These are phyloP conservation scores for Amphipoea oculea DNA, from an alignment of 2,888 invertebrate genomes.

Conservation along the genomic window DNA sequence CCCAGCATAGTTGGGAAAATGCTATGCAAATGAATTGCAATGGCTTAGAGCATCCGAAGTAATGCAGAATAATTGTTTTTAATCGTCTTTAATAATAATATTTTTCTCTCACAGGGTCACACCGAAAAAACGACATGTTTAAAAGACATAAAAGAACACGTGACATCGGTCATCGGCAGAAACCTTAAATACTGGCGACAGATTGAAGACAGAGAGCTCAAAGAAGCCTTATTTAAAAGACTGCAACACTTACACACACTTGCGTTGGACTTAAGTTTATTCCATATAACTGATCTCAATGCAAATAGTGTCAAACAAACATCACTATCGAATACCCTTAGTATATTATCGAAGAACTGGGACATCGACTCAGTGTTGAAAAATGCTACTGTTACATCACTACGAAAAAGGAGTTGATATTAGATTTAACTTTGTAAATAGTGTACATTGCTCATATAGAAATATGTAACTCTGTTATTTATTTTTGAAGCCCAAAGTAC, in stretches of 20 bases:
- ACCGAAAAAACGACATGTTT: slow-evolving; percentile 86
- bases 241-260: slow-evolving; percentile 83
- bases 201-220: slow-evolving; percentile 75
- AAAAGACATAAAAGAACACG: slow-evolving; percentile 87
- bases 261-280: slow-evolving; percentile 80
- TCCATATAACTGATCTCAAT: slow-evolving; percentile 81
- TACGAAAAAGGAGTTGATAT: slow-evolving; percentile 70
- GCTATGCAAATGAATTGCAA: no score
- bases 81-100: neutral
- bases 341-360: slow-evolving; percentile 80
- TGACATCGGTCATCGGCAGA: slow-evolving; percentile 86
- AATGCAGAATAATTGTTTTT: no score
- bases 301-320: slow-evolving; percentile 74
- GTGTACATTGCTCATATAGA: slow-evolving; percentile 86
- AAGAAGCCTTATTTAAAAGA: slow-evolving; percentile 80
- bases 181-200: slow-evolving; percentile 90
- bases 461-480: slow-evolving; percentile 81
- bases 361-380: slow-evolving; percentile 80
- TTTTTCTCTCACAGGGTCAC: slow-evolving; percentile 71
- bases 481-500: slow-evolving; percentile 82
- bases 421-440: slow-evolving; percentile 82
- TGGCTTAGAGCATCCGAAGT: no score
- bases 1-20: no score
- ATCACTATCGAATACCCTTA: slow-evolving; percentile 76
- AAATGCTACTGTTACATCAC: slow-evolving; percentile 68